Percentiles rank a stretch among this genome's conserved stretches.
Evolutionary conservation across 2,113 vertebrate species (phyloP).

Genomic region (Erpornis zantholeuca): DNA sequence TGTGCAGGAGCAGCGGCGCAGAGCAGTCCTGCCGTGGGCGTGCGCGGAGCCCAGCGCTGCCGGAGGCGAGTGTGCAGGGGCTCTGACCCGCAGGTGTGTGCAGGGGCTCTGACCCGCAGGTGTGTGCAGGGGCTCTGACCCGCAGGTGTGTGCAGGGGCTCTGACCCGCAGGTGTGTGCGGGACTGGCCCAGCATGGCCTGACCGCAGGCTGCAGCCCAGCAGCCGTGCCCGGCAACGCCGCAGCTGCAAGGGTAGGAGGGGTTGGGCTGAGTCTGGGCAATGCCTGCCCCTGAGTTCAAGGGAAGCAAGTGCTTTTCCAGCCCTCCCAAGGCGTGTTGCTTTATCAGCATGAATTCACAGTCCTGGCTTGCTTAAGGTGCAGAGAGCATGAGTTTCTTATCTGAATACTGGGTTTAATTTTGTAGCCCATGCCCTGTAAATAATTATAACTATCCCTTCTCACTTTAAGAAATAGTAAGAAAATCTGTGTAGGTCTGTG

Average conservation of each 20-base stretch:
- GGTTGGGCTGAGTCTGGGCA: not conserved
- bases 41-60: not conserved
- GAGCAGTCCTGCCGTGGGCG: rapidly evolving
- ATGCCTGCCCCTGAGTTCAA: not conserved
- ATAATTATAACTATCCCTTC: not conserved
- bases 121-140: rapidly evolving
- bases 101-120: no score
- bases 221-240: not conserved
- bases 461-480: not conserved
- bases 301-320: not conserved
- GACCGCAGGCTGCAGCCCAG: not conserved
- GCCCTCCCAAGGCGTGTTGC: not conserved
- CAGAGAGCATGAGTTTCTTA: not conserved
- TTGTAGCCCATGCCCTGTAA: not conserved
- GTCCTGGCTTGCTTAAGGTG: not conserved
- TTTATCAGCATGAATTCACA: not conserved
- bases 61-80: rapidly evolving
- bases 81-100: not conserved
- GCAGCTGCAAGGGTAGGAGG: not conserved
- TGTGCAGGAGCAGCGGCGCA: not conserved
- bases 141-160: not conserved
- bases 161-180: not conserved
- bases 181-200: not conserved
- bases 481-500: not conserved
- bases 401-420: not conserved